A percentile compares a stretch with the other conserved stretches of the same genome.
These are phyloP conservation scores for Balanococcus diminutus DNA, from an alignment of 2,888 invertebrate genomes.

Conservation along the genomic window DNA sequence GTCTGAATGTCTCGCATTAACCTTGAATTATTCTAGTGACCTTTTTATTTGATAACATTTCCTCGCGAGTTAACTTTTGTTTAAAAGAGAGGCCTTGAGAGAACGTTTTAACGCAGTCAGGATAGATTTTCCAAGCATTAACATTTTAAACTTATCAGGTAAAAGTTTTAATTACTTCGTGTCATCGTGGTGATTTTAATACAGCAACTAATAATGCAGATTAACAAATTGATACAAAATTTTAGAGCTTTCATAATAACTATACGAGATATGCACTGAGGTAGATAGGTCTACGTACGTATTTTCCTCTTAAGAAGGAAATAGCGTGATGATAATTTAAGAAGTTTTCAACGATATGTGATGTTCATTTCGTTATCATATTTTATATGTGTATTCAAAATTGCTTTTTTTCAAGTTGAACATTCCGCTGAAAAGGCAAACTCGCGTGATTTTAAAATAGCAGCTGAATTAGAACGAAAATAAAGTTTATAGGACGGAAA, in stretches of 20 bases:
- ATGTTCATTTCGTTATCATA: constrained; percentile 7
- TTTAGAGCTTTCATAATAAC: too few species aligned
- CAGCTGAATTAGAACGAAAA: constrained; percentile 20
- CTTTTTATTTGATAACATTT: neutral
- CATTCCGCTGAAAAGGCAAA: neutral
- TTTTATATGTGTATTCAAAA: neutral
- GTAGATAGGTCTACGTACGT: neutral
- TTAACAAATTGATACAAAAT: neutral
- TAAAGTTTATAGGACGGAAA: constrained; percentile 12
- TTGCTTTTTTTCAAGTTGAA: neutral
- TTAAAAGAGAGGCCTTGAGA: neutral
- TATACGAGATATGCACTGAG: too few species aligned
- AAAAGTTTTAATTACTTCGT: neutral
- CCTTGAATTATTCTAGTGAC: neutral
- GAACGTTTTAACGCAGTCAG: neutral
- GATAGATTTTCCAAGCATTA: neutral
- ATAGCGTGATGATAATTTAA: neutral
- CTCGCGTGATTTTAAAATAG: constrained; percentile 8
- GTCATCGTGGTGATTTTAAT: neutral
- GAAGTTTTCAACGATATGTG: constrained; percentile 1
- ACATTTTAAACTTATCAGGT: too few species aligned
- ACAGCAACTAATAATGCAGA: neutral
- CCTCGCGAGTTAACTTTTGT: neutral
- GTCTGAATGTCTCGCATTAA: constrained; percentile 4
- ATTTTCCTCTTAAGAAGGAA: neutral